A percentile compares a stretch with the other conserved stretches of the same genome.
Evolutionary conservation across 2,888 invertebrate species (phyloP).

Genomic region (Venusia cambrica): DNA sequence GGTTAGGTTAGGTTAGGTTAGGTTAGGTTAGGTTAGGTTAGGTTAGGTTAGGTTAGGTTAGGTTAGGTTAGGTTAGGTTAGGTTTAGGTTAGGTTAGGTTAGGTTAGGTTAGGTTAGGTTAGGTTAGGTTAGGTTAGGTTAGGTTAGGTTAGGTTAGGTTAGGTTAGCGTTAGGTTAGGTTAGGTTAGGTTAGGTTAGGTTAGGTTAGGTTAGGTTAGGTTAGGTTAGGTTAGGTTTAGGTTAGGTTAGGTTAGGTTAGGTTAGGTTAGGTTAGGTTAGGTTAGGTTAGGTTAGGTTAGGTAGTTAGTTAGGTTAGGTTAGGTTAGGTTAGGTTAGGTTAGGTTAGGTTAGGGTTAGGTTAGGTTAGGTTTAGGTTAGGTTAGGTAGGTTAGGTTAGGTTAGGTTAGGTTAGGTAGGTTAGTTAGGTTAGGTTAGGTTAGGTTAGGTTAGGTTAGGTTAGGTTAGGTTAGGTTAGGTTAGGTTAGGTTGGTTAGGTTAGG

Average conservation of each 20-base stretch:
- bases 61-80: slow-evolving; percentile 13
- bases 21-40: slow-evolving; percentile 14
- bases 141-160: slow-evolving; percentile 16
- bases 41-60: too few species aligned
- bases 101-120: slow-evolving; percentile 13
- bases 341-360: slow-evolving; percentile 27
- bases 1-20: slow-evolving; percentile 10
- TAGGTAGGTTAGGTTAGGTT: slow-evolving; percentile 28
- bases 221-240: slow-evolving; percentile 28
- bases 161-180: slow-evolving; percentile 14
- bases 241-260: too few species aligned
- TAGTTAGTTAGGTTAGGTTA: slow-evolving; percentile 20
- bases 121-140: slow-evolving; percentile 13
- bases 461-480: slow-evolving; percentile 27
- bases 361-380: slow-evolving; percentile 27
- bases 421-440: slow-evolving; percentile 15
- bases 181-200: too few species aligned
- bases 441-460: slow-evolving; percentile 15
- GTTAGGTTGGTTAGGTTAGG: slow-evolving; percentile 26
- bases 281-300: slow-evolving; percentile 25
- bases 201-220: slow-evolving; percentile 16
- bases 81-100: slow-evolving; percentile 14
- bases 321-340: slow-evolving; percentile 28
- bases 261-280: slow-evolving; percentile 30
- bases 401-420: slow-evolving; percentile 21